These are phyloP conservation scores for Marasmarcha lunaedactyla DNA, from an alignment of 2,888 invertebrate genomes.

Conservation along the genomic window DNA sequence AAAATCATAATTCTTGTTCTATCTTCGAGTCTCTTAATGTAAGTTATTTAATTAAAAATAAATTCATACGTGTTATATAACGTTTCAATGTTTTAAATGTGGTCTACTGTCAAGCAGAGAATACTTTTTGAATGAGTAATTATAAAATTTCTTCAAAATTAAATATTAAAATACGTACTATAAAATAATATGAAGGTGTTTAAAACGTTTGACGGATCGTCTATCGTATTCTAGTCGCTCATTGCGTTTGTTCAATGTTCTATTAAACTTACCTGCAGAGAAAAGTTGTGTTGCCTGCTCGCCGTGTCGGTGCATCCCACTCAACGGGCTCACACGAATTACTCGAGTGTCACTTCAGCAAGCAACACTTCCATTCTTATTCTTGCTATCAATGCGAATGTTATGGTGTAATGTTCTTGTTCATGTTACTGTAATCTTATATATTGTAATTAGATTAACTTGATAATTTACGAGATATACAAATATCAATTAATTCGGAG, in stretches of 20 bases:
- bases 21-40: constrained; percentile 66
- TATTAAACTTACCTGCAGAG: constrained; percentile 20
- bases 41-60: constrained; percentile 56
- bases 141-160: background rate
- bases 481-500: no score
- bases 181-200: constrained; percentile 28
- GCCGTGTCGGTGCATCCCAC: no score
- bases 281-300: constrained; percentile 2
- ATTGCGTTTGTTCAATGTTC: constrained; percentile 34
- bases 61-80: constrained; percentile 48
- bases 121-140: constrained; percentile 4
- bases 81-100: constrained; percentile 39
- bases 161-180: constrained; percentile 24
- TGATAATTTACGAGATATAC: constrained; percentile 58
- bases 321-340: no score
- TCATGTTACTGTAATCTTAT: constrained; percentile 67
- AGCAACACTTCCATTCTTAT: background rate
- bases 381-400: constrained; percentile 44
- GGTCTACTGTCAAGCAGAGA: constrained; percentile 19
- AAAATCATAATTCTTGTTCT: constrained; percentile 66
- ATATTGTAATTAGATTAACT: constrained; percentile 59
- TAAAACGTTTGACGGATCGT: constrained; percentile 22
- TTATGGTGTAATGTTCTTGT: constrained; percentile 57
- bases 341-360: background rate
- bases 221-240: constrained; percentile 24